Base-by-base conservation (phyloP, 2,888 invertebrate species). In the Melieria picta region DNA sequence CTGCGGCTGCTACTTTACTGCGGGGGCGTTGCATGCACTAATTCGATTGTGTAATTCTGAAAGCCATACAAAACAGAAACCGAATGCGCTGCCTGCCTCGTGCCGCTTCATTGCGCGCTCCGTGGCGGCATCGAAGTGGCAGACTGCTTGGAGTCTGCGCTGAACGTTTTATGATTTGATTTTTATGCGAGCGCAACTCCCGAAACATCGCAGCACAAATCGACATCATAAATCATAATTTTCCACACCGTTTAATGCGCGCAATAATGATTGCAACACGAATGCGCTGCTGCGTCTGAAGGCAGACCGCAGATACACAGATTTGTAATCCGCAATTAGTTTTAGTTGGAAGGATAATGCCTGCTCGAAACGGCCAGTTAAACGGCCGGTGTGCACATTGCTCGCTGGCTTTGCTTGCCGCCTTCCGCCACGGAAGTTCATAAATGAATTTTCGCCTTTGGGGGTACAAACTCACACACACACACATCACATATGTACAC, bases 161-260 rank as follows among this genome's bases (percentile, higher is more conserved):
- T 10, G 48, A 67, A 47, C 48, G 13, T 55, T 58, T 50, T 50
- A 58, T 50, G 58, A 13, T 64, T 11, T 7, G 48, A 48, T 30
- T 30, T 42, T 42, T 58, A 5, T 45, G 7, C n/a, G 60, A 60
- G 43, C 58, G 42, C 42, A 16, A 30, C 30, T 43, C 13, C 60
- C 60, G 52, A 67, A 67, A 60, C 16, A 61, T 67, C 9, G 16
- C 61, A 62, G 56, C 57, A 62, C n/a, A 69, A 69, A 69, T 47
- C 56, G 56, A 16, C 65, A 58, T 61, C 78, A 80, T 82, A 82
- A 82, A 81, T 80, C 83, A 82, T 79, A 80, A 79, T 80, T 78
- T 81, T 79, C 78, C 78, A 77, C 79, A 70, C 76, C 75, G 77
- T 76, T 79, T 83, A 81, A 81, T 83, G 80, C 81, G 82, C 80